Evolutionary conservation across 2,113 vertebrate genomes (phyloP), one percentile per base, ranked within the genome.

Genomic region (Montifringilla adamsi): DNA sequence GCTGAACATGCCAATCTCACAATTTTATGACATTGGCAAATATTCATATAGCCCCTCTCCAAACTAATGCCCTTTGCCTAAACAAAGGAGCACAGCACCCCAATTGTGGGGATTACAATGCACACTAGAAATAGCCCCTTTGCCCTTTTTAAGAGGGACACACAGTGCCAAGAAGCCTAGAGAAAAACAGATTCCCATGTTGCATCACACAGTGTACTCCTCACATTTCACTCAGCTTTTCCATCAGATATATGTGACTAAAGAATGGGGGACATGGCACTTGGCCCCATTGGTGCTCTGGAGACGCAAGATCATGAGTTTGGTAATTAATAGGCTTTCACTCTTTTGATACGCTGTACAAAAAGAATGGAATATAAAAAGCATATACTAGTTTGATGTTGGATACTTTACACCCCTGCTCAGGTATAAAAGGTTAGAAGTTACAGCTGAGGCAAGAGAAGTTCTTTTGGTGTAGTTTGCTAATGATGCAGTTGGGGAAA

Each of bases 191-290:
- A 79, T 73, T 87, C 27, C 78, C 27, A 8, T 37, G 43, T 24
- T 0, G 4, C 44, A 75, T 44, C 0, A 2, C 14, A 13, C 47
- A 44, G n/a, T 1, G 11, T 10, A 18, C 15, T 90, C 55, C 24
- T 28, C 2, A 2, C 13, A 7, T 39, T 76, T 79, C 33, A 60
- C 26, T 46, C 19, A 1, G 44, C 30, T 81, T 67, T 84, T 82
- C n/a, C 46, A 43, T 56, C 62, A 41, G 47, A 60, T 22, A 47
- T 19, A 73, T 1, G 2, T 1, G 15, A 66, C 49, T 62, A 28
- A 85, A 80, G 35, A 64, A 72, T 13, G 2, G 14, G 27, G 49
- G 41, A 37, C 3, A 1, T 10, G 41, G 33, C 74, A 72, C 17
- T 43, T 1, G 0, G 28, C 24, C 39, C 21, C 15, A 27, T 49